phyloP scores from a whole-genome alignment of 2,888 invertebrate genomes.

The Dermolepida albohirtum region DNA sequence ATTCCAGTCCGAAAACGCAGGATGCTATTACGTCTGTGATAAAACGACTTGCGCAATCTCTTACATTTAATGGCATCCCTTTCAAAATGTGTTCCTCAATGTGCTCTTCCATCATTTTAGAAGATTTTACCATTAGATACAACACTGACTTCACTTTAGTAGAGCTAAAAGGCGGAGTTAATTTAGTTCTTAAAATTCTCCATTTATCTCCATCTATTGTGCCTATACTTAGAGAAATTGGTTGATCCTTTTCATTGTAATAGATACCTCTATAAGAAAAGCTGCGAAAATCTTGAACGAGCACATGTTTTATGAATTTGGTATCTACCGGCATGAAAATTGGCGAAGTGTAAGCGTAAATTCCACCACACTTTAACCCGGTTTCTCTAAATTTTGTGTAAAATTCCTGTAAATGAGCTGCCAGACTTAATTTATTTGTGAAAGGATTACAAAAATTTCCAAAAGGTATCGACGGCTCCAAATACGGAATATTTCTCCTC shows the following conservation, averaged over 20 bases:
- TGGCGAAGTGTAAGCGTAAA: slow-evolving; percentile 34
- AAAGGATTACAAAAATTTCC: slow-evolving; percentile 34
- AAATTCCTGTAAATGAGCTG: neutral
- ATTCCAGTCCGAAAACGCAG: slow-evolving; percentile 10
- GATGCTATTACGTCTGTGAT: slow-evolving; percentile 64
- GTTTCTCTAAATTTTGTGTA: slow-evolving; percentile 27
- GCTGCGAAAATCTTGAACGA: too few relatives aligned
- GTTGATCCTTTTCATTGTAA: too few relatives aligned
- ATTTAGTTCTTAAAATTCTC: slow-evolving; percentile 29
- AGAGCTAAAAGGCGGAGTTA: slow-evolving; percentile 64
- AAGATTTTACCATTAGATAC: too few relatives aligned
- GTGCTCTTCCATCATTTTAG: too few relatives aligned
- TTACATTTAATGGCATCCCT: neutral
- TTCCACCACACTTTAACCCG: slow-evolving; percentile 40
- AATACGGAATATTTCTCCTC: slow-evolving; percentile 31
- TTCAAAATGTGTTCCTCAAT: neutral
- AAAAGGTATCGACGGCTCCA: slow-evolving; percentile 34
- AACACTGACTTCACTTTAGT: slow-evolving; percentile 74
- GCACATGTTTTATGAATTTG: too few relatives aligned
- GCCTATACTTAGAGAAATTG: too few relatives aligned
- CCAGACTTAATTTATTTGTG: slow-evolving; percentile 3
- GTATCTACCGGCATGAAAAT: slow-evolving; percentile 37
- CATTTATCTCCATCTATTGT: too few relatives aligned
- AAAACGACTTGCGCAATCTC: slow-evolving; percentile 53
- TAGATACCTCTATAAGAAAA: too few relatives aligned